Base-by-base conservation (phyloP, 2,113 vertebrate genomes). In the Eudyptes chrysolophus region DNA sequence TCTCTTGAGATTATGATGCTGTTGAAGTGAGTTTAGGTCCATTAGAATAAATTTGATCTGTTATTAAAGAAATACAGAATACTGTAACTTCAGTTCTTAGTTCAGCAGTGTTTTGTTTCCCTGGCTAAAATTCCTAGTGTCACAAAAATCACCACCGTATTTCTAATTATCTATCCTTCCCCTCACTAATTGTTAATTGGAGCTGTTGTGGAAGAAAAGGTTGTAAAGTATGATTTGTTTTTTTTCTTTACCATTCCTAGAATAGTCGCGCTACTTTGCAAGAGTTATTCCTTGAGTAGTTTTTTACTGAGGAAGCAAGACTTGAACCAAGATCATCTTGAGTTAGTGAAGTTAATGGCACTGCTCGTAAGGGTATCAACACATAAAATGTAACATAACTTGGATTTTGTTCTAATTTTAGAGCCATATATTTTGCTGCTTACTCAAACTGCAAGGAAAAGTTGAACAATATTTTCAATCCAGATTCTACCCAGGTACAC, bases 401-500 rank as follows among this genome's bases (percentile, higher is more conserved):
- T 79, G 40, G 44, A 76, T 95, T 82, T 95, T 89, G 21, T 97
- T 96, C 85, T 93, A 29, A 65, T 98, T 98, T 94, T 98, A 99
- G 99, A 98, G 99, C 99, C 3, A 99, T 99, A 98, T 99, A 99
- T 97, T 99, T 99, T 98, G 99, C 99, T 97, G 99, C 99, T 92
- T 99, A 99, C 97, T 99, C 99, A 90, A 99, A 98, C 92, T 98
- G 99, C 97, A 99, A 99, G 98, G 99, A 99, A 97, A 99, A 98
- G 92, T 96, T 99, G 98, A 99, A 99, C 92, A 96, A 48, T 83
- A 90, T 99, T 90, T 98, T 99, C 96, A 98, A 98, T 96, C 98
- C 99, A 25, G 99, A 99, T 98, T 99, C 99, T 95, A 99, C 98
- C 71, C 99, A 99, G 97, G 99, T 99, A 94, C 99, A 99, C 98